Evolutionary conservation across 35 echinoderm and acorn worm species (phyloP), one percentile per base, ranked within the genome.

Genomic region (Nesometra sesokonis): DNA sequence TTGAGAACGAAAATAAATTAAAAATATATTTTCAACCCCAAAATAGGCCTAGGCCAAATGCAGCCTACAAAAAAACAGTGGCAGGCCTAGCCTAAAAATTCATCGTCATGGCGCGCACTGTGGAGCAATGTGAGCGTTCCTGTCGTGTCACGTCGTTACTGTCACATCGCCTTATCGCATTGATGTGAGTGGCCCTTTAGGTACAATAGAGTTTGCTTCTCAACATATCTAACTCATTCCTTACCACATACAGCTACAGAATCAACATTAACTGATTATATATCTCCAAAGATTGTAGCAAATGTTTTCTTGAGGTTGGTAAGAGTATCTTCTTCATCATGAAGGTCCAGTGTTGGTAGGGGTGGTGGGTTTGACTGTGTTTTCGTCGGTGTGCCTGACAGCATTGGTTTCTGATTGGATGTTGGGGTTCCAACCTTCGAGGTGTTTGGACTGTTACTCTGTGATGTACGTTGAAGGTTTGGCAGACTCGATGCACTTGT

Each of bases 221-320:
- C 4, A 43, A 43, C 38, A 7, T 43, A 43, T 7, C 5, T 4
- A 4, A 7, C 38, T 43, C 38, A 7, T 15, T 43, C 81, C 32
- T 5, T 34, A 40, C 43, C 23, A 37, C 5, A 38, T 30, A 17
- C 29, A 83, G 29, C 30, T 29, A 36, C 27, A 83, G 27, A 79
- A 15, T 83, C 7, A n/a, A n/a, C 5, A 39, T 34, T 11, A 46
- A n/a, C 36, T 27, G 35, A 80, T 91, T 84, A 91, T 47, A 96
- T 86, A 80, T 96, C 93, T 76, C 93, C 89, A 90, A 96, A 96
- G 77, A 96, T 96, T 37, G 89, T 93, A 46, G 95, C 93, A 93
- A 97, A 97, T 57, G 95, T 93, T 67, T 93, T 97, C 87, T 97
- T 97, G 30, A 97, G 81, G 52, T 97, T 97, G 84, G 93, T 97